Evolutionary conservation across 1,140 invertebrate genomes (phyloP), one percentile per base, ranked within the genome.

Genomic region (Ooceraea biroi): DNA sequence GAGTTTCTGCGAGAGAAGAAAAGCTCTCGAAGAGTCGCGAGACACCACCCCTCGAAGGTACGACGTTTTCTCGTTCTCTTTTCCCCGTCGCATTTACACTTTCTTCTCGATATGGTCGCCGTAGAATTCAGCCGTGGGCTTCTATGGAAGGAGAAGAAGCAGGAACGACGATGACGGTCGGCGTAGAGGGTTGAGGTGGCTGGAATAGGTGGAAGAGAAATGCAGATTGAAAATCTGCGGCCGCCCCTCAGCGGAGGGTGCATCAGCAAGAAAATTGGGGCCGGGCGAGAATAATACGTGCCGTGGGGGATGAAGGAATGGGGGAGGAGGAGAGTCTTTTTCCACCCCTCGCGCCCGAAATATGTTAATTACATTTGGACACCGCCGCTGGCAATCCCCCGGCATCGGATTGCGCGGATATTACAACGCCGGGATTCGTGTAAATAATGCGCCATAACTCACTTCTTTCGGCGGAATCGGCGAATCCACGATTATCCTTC

Each of bases 221-320:
- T 88, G 87, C 86, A 88, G 87, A 88, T 88, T 88, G 87, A 88
- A 85, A 88, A 88, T 85, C 87, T 77, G 87, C 30, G 87, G 77
- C 77, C 83, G 58, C 66, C 86, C 83, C 63, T 78, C 61, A 22
- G 57, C 19, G 60, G 76, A 83, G 87, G 86, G 86, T 85, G 87
- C 87, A 88, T 85, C 83, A 58, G 76, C 48, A 88, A 88, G 86
- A 88, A 88, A 88, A 88, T 88, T 88, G 86, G 87, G 87, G 83
- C 87, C 60, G 87, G 77, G 66, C 77, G 86, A 73, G 86, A 88
- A 88, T 88, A 88, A 88, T 88, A 83, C 19, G 55, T 36, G 71
- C 76, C 87, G 46, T 50, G 65, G 83, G 76, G 72, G 76, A 61
- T 74, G 68, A 65, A 71, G 57, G 58, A 55, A 41, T 27, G 22